These are phyloP conservation scores for Cantharis lateralis DNA, from an alignment of 2,888 invertebrate genomes.

Conservation along the genomic window DNA sequence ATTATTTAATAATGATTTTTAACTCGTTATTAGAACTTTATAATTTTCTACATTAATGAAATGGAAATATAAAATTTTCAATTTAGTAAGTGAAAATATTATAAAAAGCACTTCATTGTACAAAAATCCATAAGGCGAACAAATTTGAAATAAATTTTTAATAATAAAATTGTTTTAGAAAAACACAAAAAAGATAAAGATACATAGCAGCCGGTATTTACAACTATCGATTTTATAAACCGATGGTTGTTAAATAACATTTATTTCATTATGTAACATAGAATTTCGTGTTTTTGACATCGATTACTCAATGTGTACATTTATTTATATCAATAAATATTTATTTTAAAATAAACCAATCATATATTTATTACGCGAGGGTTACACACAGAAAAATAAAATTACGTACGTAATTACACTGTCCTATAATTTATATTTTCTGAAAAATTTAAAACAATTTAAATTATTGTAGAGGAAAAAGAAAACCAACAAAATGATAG, in stretches of 20 bases:
- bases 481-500: slow-evolving; percentile 50
- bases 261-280: not conserved
- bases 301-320: not conserved
- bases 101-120: not conserved
- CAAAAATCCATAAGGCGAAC: not conserved
- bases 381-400: not conserved
- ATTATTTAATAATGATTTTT: too few relatives aligned
- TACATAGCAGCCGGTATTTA: not conserved
- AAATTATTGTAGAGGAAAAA: slow-evolving; percentile 45
- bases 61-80: not conserved
- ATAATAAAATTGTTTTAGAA: not conserved
- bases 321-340: not conserved
- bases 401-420: not conserved
- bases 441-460: not conserved
- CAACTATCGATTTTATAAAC: not conserved
- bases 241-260: not conserved
- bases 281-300: not conserved
- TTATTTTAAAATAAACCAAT: not conserved
- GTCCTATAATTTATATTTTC: not conserved
- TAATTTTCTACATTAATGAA: not conserved
- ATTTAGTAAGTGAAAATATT: not conserved
- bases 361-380: not conserved
- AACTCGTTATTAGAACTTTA: not conserved
- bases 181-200: not conserved
- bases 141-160: not conserved